These are phyloP conservation scores for Physocephala rufipes DNA, from an alignment of 2,888 invertebrate genomes.

Conservation along the genomic window DNA sequence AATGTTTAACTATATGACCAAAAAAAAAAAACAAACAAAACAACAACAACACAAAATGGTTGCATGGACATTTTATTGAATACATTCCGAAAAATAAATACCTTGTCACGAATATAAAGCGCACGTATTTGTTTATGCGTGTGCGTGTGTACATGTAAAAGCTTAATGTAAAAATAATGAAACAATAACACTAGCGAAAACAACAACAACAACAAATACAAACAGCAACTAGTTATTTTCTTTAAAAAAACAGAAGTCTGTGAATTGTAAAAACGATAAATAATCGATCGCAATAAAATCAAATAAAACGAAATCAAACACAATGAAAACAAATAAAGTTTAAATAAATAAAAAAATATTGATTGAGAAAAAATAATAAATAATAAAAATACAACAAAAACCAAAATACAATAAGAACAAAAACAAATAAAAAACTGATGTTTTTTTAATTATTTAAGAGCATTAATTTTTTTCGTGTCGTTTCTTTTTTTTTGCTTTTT, in stretches of 20 bases:
- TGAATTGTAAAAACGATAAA: slow-evolving; percentile 9
- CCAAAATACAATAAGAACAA: slow-evolving; percentile 9
- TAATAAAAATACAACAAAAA: not conserved
- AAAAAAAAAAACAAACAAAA: slow-evolving; percentile 14
- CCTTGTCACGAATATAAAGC: not conserved
- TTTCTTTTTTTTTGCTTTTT: slow-evolving; percentile 50
- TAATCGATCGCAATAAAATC: slow-evolving; percentile 12
- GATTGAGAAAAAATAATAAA: not conserved
- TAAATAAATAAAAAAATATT: slow-evolving; percentile 1
- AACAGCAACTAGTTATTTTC: too few species aligned
- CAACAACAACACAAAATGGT: slow-evolving; percentile 16
- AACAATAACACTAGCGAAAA: not conserved
- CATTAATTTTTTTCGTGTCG: too few species aligned
- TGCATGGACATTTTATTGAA: slow-evolving; percentile 34
- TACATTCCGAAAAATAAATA: slow-evolving; percentile 4
- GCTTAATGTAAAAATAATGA: not conserved
- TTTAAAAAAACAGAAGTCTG: slow-evolving; percentile 7
- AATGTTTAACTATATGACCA: slow-evolving; percentile 26
- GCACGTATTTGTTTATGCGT: not conserved
- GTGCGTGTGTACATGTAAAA: not conserved
- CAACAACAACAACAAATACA: slow-evolving; percentile 16
- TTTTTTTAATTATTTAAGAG: slow-evolving; percentile 30
- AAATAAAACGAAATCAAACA: slow-evolving; percentile 6
- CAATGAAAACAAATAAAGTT: not conserved
- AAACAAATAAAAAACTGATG: slow-evolving; percentile 23